Conservation (phyloP, 2,888 invertebrate species). For the Quadriops clusia region DNA sequence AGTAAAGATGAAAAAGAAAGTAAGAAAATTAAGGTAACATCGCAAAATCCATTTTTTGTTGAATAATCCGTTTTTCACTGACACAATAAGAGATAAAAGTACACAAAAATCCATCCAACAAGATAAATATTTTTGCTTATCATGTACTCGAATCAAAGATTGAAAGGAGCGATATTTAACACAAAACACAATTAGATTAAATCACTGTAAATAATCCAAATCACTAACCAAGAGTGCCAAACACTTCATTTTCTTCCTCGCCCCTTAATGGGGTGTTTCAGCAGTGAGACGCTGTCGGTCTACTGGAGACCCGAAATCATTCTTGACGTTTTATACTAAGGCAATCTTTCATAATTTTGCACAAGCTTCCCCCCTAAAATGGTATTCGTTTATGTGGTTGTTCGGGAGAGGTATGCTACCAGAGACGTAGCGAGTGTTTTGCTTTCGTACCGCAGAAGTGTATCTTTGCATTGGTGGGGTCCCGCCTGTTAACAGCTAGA, state of each 20-base stretch:
- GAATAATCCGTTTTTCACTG: neutral
- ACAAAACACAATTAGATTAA: conserved; percentile 12
- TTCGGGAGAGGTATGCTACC: too few relatives aligned
- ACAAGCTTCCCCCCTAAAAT: conserved; percentile 30
- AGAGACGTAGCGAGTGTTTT: too few relatives aligned
- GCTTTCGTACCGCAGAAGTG: too few relatives aligned
- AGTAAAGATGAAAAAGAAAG: too few relatives aligned
- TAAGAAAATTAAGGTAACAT: too few relatives aligned
- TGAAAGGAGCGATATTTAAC: conserved; percentile 13
- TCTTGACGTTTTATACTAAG: conserved; percentile 29
- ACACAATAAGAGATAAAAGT: neutral
- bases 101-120: too few relatives aligned
- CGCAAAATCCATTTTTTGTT: neutral
- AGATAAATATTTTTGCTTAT: too few relatives aligned
- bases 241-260: conserved; percentile 33
- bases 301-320: conserved; percentile 27
- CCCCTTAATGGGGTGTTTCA: conserved; percentile 23
- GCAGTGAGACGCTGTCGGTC: conserved; percentile 29
- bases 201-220: conserved; percentile 25
- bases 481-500: too few relatives aligned
- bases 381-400: too few relatives aligned
- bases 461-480: too few relatives aligned
- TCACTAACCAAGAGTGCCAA: conserved; percentile 37
- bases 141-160: too few relatives aligned
- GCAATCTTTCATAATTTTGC: conserved; percentile 26